These are phyloP conservation scores for Borostomias antarcticus DNA, from an alignment of 2,797 vertebrate species.

Conservation along the genomic window DNA sequence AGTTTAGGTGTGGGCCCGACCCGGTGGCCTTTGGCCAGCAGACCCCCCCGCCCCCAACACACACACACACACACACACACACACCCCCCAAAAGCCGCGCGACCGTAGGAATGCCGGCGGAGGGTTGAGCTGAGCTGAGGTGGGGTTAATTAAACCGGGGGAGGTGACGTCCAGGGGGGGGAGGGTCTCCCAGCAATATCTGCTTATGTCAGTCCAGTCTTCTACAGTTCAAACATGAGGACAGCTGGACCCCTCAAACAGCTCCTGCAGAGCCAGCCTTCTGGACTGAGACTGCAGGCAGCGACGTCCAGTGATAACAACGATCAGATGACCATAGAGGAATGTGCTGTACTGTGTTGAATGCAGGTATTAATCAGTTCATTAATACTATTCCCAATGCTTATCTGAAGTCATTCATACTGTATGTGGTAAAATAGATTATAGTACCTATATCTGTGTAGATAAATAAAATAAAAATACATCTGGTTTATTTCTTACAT, in stretches of 20 bases:
- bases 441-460: no score
- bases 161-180: conserved; percentile 54
- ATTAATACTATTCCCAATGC: no score
- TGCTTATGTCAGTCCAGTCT: conserved; percentile 58
- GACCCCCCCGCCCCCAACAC: conserved; percentile 29
- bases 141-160: conserved; percentile 71
- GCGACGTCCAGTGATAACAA: neutral
- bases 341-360: no score
- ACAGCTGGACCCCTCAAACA: conserved; percentile 16
- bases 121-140: conserved; percentile 59
- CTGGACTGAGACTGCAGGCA: neutral
- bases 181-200: conserved; percentile 57
- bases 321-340: neutral
- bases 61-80: no score
- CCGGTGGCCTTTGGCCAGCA: conserved; percentile 57
- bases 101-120: conserved; percentile 44
- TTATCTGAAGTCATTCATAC: no score
- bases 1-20: conserved; percentile 68
- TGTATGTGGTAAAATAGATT: no score
- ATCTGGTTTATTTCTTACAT: no score
- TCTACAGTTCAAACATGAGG: conserved; percentile 43
- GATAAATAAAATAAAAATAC: no score
- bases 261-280: no score
- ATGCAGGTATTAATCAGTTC: no score
- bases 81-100: conserved; percentile 8